Percentiles rank a stretch among this genome's conserved stretches.
Evolutionary conservation across 2,113 vertebrate species (phyloP).

Genomic region (Physeter macrocephalus): DNA sequence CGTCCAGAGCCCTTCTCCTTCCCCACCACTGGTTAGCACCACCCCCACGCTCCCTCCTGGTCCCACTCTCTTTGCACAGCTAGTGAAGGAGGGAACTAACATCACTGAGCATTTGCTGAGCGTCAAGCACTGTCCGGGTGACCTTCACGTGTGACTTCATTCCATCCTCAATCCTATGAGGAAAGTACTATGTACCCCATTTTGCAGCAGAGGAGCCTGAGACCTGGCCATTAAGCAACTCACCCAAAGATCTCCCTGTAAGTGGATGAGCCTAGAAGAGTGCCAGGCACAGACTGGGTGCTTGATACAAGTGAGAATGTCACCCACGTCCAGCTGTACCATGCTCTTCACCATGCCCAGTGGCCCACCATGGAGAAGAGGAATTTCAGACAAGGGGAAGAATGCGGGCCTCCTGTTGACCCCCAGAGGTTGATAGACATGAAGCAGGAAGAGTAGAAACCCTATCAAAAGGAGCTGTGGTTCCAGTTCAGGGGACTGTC

Average conservation of each 20-base stretch:
- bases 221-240: background rate
- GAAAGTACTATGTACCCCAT: background rate
- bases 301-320: background rate
- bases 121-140: background rate
- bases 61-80: background rate
- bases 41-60: rapidly evolving
- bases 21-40: background rate
- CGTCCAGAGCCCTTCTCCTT: background rate
- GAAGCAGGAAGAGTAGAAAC: background rate
- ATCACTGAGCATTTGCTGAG: background rate
- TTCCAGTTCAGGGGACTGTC: background rate
- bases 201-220: background rate
- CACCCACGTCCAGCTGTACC: background rate
- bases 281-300: background rate
- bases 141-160: background rate
- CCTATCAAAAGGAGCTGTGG: background rate
- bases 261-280: background rate
- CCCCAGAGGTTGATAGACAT: background rate
- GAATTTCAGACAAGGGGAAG: background rate
- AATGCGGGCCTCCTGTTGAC: background rate
- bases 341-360: rapidly evolving
- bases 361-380: background rate
- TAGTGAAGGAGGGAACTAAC: background rate
- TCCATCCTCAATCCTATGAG: background rate
- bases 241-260: background rate